Evolutionary conservation across 1,140 invertebrate genomes (phyloP).

Genomic region (Zaprionus ghesquierei): DNA sequence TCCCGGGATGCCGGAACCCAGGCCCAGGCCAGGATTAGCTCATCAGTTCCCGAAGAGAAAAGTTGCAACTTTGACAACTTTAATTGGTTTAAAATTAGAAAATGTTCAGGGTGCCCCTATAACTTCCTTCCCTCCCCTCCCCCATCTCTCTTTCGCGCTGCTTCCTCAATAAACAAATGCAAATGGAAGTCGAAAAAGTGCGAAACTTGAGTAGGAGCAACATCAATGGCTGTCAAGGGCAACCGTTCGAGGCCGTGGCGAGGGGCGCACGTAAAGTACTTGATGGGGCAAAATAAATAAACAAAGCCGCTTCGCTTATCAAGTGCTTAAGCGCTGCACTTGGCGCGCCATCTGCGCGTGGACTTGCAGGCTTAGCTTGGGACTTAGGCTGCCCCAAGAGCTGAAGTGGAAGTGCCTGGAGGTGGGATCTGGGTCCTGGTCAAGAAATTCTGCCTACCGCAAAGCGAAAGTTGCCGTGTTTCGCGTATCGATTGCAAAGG

Average conservation of each 20-base stretch:
- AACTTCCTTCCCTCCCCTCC: background rate
- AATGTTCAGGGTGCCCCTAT: constrained; percentile 24
- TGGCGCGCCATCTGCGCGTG: constrained; percentile 30
- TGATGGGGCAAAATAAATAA: constrained; percentile 25
- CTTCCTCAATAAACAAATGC: constrained; percentile 52
- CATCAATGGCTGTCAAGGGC: constrained; percentile 73
- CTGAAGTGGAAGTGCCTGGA: background rate
- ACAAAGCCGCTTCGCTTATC: constrained; percentile 22
- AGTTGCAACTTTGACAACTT: constrained; percentile 70
- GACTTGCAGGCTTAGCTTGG: constrained; percentile 2
- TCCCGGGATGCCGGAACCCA: too few relatives aligned
- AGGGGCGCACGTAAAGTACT: constrained; percentile 40
- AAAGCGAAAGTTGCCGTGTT: constrained; percentile 26
- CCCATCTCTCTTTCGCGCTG: background rate
- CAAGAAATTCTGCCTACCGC: constrained; percentile 65
- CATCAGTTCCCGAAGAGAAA: constrained; percentile 36
- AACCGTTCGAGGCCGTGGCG: constrained; percentile 12
- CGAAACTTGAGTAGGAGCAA: constrained; percentile 41
- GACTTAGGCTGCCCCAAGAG: background rate
- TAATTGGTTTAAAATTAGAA: constrained; percentile 78
- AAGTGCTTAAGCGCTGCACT: background rate
- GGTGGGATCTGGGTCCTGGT: constrained; percentile 31
- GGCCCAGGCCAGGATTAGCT: constrained; percentile 69
- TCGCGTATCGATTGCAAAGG: constrained; percentile 66
- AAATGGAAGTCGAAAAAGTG: constrained; percentile 49